A percentile compares a stretch with the other conserved stretches of the same genome.
Evolutionary conservation across 2,888 invertebrate genomes (phyloP).

Genomic region (Heliconius hortense): DNA sequence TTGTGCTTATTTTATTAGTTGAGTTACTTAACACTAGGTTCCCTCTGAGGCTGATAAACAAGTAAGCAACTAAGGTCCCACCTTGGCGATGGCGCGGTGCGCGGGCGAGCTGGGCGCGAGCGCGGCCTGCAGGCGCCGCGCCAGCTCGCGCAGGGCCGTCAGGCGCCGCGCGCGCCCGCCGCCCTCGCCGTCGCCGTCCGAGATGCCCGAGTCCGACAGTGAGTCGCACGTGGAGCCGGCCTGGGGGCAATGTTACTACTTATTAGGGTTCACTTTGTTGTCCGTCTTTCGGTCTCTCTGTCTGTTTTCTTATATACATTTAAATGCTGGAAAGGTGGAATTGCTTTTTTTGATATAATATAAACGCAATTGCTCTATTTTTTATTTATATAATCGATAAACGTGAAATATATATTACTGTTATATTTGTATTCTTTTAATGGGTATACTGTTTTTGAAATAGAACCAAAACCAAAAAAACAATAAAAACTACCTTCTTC

Average conservation of each 20-base stretch:
- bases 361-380: no score
- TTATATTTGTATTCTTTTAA: no score
- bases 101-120: conserved; percentile 86
- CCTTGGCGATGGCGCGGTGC: conserved; percentile 84
- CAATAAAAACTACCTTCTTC: conserved; percentile 61
- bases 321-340: no score
- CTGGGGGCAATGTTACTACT: conserved; percentile 47
- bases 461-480: neutral
- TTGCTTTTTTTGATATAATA: no score
- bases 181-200: conserved; percentile 86
- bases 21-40: neutral
- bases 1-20: no score
- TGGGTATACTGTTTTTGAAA: no score
- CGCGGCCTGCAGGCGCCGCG: conserved; percentile 85
- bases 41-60: no score
- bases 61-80: conserved; percentile 40
- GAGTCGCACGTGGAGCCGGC: conserved; percentile 83
- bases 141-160: conserved; percentile 85
- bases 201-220: conserved; percentile 90
- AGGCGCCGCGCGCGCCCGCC: conserved; percentile 85
- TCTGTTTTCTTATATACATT: no score
- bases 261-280: no score
- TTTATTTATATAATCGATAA: no score
- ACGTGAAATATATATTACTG: no score
- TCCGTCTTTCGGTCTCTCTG: no score